Base-by-base conservation (phyloP, 2,797 vertebrate species). In the Acipenser transmontanus region DNA sequence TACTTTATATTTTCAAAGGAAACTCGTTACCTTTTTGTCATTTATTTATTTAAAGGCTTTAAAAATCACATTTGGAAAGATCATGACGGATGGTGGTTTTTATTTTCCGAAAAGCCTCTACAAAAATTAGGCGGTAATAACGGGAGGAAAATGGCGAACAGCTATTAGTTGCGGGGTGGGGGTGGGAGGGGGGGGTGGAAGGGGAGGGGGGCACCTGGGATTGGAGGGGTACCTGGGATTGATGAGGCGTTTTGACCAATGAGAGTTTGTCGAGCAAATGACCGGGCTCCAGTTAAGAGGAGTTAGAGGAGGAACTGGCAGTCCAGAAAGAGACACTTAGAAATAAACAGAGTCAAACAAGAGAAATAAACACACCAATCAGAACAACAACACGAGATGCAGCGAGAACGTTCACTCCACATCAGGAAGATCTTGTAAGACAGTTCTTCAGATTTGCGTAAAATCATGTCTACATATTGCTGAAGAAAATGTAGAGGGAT, bases 261-360 rank as follows among this genome's bases (percentile, higher is more conserved):
- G 77, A 88, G 85, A 76, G 67, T 54, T 79, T 83, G 79, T 72
- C 83, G 78, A 87, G 78, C 63, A 85, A 85, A 78, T 78, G 88
- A 81, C 86, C 88, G 85, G 80, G 91, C 86, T 88, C 82, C 90
- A 85, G 93, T 92, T 87, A 91, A 95, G 93, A 92, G 94, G 93
- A 84, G 92, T 87, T 78, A 90, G 87, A 88, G 84, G 87, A 87
- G 78, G 83, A 79, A 89, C 88, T 84, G 89, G 81, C 80, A 90
- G 92, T 90, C 83, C 76, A 88, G 81, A 83, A 90, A 87, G 86
- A 87, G 85, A 91, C 85, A 85, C 83, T 86, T 84, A 80, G 85
- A 80, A 83, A 87, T 81, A 78, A 85, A 86, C 84, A 81, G 73
- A 72, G 82, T 70, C 79, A 71, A 83, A 79, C 82, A 80, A 84